Percentiles rank a stretch among this genome's conserved stretches.
Evolutionary conservation across 2,113 vertebrate species (phyloP).

Genomic region (Pterocles gutturalis): DNA sequence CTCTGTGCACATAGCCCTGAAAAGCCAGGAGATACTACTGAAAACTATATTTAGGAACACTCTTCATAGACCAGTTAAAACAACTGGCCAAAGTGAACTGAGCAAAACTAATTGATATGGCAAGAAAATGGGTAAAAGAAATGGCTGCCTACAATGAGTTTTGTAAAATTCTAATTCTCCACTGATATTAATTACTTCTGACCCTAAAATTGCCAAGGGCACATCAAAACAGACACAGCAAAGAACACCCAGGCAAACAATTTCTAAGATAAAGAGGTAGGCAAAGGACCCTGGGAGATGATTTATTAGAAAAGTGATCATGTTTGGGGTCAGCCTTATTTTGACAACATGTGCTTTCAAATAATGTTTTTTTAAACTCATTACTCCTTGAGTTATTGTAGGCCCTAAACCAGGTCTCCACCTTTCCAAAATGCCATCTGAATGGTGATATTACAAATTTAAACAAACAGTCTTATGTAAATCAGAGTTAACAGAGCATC

Average conservation of each 20-base stretch:
- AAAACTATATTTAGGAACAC: not conserved
- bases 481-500: conserved; percentile 64
- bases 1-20: not conserved
- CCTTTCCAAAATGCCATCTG: conserved; percentile 22
- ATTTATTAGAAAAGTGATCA: not conserved
- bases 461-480: conserved; percentile 58
- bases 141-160: not conserved
- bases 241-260: not conserved
- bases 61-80: not conserved
- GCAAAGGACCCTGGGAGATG: not conserved
- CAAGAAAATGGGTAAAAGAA: not conserved
- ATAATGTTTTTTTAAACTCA: conserved; percentile 21
- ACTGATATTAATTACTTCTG: not conserved
- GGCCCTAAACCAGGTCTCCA: not conserved
- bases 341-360: not conserved
- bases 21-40: not conserved
- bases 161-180: not conserved
- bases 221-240: not conserved
- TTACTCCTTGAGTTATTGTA: not conserved
- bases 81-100: not conserved
- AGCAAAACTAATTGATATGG: not conserved
- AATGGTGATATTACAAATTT: conserved; percentile 40
- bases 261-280: not conserved
- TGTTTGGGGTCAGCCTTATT: not conserved
- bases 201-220: not conserved